Base-by-base conservation (phyloP, 2,797 vertebrate species). In the Coregonus sp. region DNA sequence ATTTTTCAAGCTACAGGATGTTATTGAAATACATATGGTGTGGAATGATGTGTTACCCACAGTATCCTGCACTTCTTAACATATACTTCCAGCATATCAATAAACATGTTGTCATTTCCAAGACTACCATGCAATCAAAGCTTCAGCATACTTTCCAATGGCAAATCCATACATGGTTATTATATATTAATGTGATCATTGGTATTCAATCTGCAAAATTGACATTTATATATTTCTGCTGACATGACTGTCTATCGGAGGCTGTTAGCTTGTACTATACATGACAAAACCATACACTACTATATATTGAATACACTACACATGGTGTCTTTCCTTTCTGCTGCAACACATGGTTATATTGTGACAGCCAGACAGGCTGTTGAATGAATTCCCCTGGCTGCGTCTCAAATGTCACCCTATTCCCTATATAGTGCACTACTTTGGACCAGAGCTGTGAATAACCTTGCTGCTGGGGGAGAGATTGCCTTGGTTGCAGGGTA, bases 401-500 rank as follows among this genome's bases (percentile, higher is more conserved):
- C 52, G 4, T 54, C 4, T 16, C 54, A n/a, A 56, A 56, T 56
- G 15, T 15, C 16, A 56, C 54, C 16, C 54, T 56, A 1, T 4
- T 56, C 15, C 54, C 54, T 56, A 56, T 56, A 56, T 56, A 5
- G 54, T 56, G 54, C 35, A 37, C 5, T 37, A 37, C 35, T 37
- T 37, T 37, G 35, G 35, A 5, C 35, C 5, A 5, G 35, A 37
- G 54, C 54, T 66, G 18, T 59, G 56, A 59, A n/a, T 59, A 59
- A 33, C 14, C 80, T 1, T 87, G 88, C 89, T 89, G 90, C 86
- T 86, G 90, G 91, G 84, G 84, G 84, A 90, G 88, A 92, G n/a
- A 91, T 91, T 85, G 86, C 86, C 92, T 91, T 88, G 89, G 87
- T 91, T 83, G 82, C 87, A 77, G 80, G 73, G 87, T 91, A 91